Conservation (phyloP, 2,113 vertebrate genomes). For the Semnopithecus entellus region DNA sequence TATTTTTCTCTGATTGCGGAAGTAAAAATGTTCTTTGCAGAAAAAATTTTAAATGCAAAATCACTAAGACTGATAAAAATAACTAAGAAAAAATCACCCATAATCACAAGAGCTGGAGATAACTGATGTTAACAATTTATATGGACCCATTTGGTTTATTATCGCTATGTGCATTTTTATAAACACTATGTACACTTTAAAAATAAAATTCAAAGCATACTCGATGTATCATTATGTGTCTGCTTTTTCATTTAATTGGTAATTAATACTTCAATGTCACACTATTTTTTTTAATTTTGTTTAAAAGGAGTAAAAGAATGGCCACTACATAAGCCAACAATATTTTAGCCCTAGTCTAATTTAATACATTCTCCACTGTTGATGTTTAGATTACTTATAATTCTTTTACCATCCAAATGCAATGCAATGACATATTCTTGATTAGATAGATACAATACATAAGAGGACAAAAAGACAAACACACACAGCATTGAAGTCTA, state of each 20-base stretch:
- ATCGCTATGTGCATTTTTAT: neutral
- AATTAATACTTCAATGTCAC: neutral
- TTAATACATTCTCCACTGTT: constrained; percentile 41
- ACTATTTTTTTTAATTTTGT: too few relatives aligned
- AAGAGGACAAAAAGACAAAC: too few relatives aligned
- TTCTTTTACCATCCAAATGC: constrained; percentile 25
- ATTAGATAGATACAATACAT: neutral
- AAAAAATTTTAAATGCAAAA: neutral
- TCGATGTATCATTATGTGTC: neutral
- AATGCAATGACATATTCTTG: neutral
- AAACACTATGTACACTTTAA: neutral
- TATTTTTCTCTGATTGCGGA: constrained; percentile 38
- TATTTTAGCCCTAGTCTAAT: neutral
- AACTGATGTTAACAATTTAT: constrained; percentile 28
- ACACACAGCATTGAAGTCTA: too few relatives aligned
- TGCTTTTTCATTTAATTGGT: neutral
- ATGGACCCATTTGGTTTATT: neutral
- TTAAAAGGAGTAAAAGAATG: too few relatives aligned
- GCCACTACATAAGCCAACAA: too few relatives aligned
- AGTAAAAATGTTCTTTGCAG: constrained; percentile 28
- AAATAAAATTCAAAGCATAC: constrained; percentile 13
- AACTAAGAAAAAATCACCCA: constrained; percentile 5
- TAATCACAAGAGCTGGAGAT: neutral
- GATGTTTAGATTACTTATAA: neutral
- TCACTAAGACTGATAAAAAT: neutral